Evolutionary conservation across 2,888 invertebrate genomes (phyloP).

Genomic region (Lapara coniferarum): DNA sequence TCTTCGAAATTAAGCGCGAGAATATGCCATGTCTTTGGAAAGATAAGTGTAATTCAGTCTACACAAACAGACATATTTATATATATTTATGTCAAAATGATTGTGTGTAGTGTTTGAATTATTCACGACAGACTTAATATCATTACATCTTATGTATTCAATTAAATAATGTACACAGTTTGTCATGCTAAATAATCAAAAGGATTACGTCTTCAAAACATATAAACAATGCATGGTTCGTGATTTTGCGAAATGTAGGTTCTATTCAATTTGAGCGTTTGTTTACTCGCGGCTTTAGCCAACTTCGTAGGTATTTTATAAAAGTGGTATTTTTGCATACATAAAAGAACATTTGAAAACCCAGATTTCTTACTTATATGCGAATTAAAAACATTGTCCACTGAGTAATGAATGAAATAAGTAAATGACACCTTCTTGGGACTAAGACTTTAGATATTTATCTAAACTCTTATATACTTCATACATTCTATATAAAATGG

Average conservation of each 20-base stretch:
- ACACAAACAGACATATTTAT: conserved; percentile 13
- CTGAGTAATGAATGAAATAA: too few relatives aligned
- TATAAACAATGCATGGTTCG: neutral
- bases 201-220: conserved; percentile 1
- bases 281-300: neutral
- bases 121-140: neutral
- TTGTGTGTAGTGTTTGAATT: conserved; percentile 6
- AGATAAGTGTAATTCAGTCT: conserved; percentile 8
- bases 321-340: neutral
- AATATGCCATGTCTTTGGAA: neutral
- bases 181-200: neutral
- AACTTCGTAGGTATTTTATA: neutral
- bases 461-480: too few relatives aligned
- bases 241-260: neutral
- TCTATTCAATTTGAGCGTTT: neutral
- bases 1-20: neutral
- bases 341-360: neutral
- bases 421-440: too few relatives aligned
- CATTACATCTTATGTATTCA: conserved; percentile 7
- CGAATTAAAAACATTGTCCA: too few relatives aligned
- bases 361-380: neutral
- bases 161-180: conserved; percentile 7
- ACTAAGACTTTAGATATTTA: too few relatives aligned
- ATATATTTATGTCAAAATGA: conserved; percentile 2
- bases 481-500: too few relatives aligned